A percentile compares a stretch with the other conserved stretches of the same genome.
These are phyloP conservation scores for Dreissena rostriformis DNA, from an alignment of 1,140 invertebrate species.

Conservation along the genomic window DNA sequence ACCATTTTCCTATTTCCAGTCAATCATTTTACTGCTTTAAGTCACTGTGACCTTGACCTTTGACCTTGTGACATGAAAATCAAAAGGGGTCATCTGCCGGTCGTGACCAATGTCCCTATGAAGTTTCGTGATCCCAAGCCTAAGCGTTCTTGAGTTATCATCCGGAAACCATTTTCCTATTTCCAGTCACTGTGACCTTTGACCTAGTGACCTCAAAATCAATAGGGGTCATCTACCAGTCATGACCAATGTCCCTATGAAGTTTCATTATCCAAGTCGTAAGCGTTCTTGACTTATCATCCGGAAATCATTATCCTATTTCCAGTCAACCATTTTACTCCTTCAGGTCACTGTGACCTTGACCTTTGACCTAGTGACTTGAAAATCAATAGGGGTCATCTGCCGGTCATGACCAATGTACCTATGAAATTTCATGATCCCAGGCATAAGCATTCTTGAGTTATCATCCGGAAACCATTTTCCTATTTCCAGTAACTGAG, in stretches of 20 bases:
- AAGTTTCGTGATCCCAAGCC: not conserved
- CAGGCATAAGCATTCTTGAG: no score
- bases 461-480: no score
- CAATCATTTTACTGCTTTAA: no score
- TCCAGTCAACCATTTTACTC: no score
- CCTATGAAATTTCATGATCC: no score
- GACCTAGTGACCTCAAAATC: not conserved
- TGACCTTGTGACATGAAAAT: no score
- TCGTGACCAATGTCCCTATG: no score
- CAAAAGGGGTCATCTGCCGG: no score
- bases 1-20: no score
- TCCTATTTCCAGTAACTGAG: no score
- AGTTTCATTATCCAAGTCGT: not conserved
- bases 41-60: no score
- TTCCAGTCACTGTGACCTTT: not conserved
- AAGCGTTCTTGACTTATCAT: not conserved
- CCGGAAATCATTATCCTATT: not conserved
- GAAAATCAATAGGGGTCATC: constrained; percentile 2
- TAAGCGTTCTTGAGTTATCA: not conserved
- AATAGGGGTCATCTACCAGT: not conserved
- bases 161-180: not conserved
- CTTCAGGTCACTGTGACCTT: no score
- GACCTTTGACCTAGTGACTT: not conserved
- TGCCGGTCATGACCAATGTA: not conserved
- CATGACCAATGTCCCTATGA: not conserved